These are phyloP conservation scores for Augochlorella aurata DNA, from an alignment of 2,888 invertebrate species.

Conservation along the genomic window DNA sequence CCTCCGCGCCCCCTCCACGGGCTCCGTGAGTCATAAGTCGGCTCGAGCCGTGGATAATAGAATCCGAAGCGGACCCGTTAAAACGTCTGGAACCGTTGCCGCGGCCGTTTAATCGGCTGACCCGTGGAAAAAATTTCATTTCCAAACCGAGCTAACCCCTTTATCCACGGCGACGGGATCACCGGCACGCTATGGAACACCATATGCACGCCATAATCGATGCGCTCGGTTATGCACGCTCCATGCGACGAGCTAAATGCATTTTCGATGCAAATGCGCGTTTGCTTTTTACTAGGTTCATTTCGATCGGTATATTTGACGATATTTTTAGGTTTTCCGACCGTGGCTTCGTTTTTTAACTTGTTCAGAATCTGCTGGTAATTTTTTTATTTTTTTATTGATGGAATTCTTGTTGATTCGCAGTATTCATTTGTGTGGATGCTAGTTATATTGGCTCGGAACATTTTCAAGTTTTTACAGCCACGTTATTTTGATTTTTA, in stretches of 20 bases:
- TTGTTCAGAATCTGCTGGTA: too few relatives aligned
- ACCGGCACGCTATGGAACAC: constrained; percentile 11
- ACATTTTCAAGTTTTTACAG: too few relatives aligned
- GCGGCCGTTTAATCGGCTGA: constrained; percentile 35
- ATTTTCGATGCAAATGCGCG: too few relatives aligned
- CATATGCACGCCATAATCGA: constrained; percentile 11
- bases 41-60: constrained; percentile 61
- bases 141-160: constrained; percentile 36
- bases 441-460: too few relatives aligned
- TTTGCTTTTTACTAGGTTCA: not conserved
- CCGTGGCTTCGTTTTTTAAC: too few relatives aligned
- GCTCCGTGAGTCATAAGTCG: constrained; percentile 66
- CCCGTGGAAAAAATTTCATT: constrained; percentile 58
- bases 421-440: too few relatives aligned
- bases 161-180: constrained; percentile 6
- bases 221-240: not conserved
- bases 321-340: too few relatives aligned
- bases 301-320: too few relatives aligned
- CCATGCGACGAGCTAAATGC: too few relatives aligned
- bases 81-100: constrained; percentile 55
- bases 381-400: too few relatives aligned
- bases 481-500: too few relatives aligned
- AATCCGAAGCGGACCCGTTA: constrained; percentile 65
- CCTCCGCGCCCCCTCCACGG: not conserved
- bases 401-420: too few relatives aligned